A percentile compares a stretch with the other conserved stretches of the same genome.
Evolutionary conservation across 2,888 invertebrate species (phyloP).

Genomic region (Lycophotia porphyrea): DNA sequence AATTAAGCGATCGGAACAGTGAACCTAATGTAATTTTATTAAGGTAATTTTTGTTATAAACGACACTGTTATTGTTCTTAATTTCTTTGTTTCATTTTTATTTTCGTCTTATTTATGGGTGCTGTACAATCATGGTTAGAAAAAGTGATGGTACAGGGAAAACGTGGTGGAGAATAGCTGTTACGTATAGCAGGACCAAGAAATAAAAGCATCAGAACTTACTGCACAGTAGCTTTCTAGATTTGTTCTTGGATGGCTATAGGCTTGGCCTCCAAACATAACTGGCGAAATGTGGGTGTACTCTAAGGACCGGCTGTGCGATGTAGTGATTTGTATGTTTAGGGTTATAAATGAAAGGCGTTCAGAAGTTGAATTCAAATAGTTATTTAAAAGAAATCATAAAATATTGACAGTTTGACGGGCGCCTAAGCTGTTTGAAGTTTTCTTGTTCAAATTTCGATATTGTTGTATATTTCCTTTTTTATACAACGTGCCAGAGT

Average conservation of each 20-base stretch:
- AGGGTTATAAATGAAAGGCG: not conserved
- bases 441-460: not conserved
- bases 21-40: slow-evolving; percentile 77
- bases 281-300: not conserved
- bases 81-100: slow-evolving; percentile 51
- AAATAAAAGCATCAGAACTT: not conserved
- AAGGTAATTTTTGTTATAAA: slow-evolving; percentile 72
- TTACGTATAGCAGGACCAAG: slow-evolving; percentile 15
- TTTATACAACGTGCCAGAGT: not conserved
- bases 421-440: too few relatives aligned
- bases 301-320: not conserved
- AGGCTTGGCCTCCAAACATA: too few relatives aligned
- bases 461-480: not conserved
- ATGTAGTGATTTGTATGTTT: not conserved
- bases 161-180: not conserved
- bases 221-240: not conserved
- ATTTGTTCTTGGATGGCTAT: not conserved
- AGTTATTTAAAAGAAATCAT: not conserved
- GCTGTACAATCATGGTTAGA: not conserved
- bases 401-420: not conserved
- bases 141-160: slow-evolving; percentile 14
- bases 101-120: slow-evolving; percentile 24
- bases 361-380: not conserved
- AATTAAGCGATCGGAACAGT: slow-evolving; percentile 72
- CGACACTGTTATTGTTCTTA: slow-evolving; percentile 43